Conservation (phyloP, 2,113 vertebrate species). For the Sebastes schlegelii region DNA sequence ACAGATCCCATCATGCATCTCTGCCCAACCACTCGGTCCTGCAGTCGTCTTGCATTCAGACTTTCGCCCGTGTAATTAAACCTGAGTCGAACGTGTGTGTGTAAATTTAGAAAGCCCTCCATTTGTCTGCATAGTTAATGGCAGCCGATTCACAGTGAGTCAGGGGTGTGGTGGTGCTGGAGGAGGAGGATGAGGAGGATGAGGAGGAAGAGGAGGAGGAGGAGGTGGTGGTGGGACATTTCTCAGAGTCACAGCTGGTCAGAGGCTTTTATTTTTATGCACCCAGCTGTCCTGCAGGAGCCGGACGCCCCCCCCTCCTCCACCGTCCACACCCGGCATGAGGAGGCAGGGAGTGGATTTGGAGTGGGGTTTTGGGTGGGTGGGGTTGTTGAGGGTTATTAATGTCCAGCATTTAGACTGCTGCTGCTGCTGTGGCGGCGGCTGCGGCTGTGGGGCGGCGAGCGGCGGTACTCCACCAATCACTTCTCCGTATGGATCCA, state of each 20-base stretch:
- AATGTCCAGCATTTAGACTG: slow-evolving; percentile 21
- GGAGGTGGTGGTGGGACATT: slow-evolving; percentile 48
- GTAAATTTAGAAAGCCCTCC: slow-evolving; percentile 52
- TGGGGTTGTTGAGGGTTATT: slow-evolving; percentile 31
- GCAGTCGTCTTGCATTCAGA: slow-evolving; percentile 21
- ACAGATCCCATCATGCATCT: slow-evolving; percentile 46
- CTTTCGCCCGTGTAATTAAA: slow-evolving; percentile 48
- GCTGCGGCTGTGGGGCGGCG: not conserved
- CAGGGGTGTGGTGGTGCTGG: slow-evolving; percentile 44
- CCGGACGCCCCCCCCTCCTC: slow-evolving; percentile 17
- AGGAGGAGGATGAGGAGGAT: no score
- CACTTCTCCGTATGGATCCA: slow-evolving; percentile 34
- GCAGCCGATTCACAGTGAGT: slow-evolving; percentile 44
- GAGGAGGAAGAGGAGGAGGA: slow-evolving; percentile 1
- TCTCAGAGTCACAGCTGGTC: slow-evolving; percentile 77
- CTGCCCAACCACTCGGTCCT: slow-evolving; percentile 21
- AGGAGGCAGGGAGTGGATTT: slow-evolving; percentile 51
- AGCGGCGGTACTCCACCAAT: slow-evolving; percentile 42
- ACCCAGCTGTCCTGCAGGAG: slow-evolving; percentile 82
- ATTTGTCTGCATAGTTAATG: slow-evolving; percentile 72
- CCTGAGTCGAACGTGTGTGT: slow-evolving; percentile 23
- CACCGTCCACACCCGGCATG: slow-evolving; percentile 40
- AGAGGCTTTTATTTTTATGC: slow-evolving; percentile 83
- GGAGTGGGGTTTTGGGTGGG: slow-evolving; percentile 42
- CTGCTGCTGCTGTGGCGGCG: slow-evolving; percentile 23